phyloP scores from a whole-genome alignment of 2,888 invertebrate species.

The Hololepta plana region DNA sequence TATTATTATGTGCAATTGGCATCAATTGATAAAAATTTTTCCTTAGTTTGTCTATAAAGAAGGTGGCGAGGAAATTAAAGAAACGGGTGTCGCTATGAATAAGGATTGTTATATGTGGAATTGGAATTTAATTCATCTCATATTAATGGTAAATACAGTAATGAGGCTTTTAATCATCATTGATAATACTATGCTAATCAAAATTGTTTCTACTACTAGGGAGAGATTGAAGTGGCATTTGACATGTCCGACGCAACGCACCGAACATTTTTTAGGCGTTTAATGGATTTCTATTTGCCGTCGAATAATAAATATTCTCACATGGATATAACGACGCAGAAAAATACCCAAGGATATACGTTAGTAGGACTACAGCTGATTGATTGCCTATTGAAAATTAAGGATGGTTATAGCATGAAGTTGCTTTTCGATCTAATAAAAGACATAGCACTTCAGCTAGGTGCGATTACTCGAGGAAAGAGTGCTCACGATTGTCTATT shows the following conservation, averaged over 20 bases:
- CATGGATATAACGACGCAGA: conserved; percentile 48
- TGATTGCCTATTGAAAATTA: conserved; percentile 43
- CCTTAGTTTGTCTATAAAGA: conserved; percentile 21
- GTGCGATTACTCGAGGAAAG: conserved; percentile 49
- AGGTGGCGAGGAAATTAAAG: conserved; percentile 46
- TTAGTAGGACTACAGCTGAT: conserved; percentile 55
- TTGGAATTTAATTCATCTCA: conserved; percentile 76
- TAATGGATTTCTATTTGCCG: conserved; percentile 74
- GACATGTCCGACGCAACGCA: conserved; percentile 45
- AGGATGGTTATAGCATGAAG: conserved; percentile 46
- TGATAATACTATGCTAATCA: no score
- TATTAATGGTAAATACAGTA: conserved; percentile 51
- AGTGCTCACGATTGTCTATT: conserved; percentile 75
- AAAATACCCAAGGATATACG: conserved; percentile 42
- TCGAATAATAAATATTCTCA: conserved; percentile 75
- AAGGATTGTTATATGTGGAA: conserved; percentile 79
- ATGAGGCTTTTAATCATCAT: no score
- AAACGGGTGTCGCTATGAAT: conserved; percentile 61
- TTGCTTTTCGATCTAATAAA: conserved; percentile 59
- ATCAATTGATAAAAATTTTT: conserved; percentile 8
- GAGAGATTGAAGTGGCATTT: conserved; percentile 22
- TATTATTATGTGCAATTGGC: background rate
- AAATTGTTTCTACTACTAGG: no score
- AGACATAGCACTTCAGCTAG: conserved; percentile 61
- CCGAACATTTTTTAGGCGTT: conserved; percentile 49